Conservation (phyloP, 2,113 vertebrate genomes). For the Callocephalon fimbriatum region DNA sequence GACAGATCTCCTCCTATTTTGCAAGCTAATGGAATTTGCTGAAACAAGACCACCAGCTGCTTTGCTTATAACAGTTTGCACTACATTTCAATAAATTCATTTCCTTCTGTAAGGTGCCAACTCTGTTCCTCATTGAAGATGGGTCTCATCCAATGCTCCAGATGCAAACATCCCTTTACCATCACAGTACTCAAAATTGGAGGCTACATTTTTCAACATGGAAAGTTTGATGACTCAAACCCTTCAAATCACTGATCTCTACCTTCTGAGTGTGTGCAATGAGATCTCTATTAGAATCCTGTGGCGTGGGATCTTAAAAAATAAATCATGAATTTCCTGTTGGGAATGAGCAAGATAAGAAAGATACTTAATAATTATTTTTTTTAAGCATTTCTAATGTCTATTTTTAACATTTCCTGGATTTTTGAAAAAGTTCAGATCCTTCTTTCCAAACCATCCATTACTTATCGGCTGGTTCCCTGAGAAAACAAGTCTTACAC, state of each 20-base stretch:
- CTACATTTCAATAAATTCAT: neutral
- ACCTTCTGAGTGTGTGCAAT: neutral
- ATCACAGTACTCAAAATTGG: neutral
- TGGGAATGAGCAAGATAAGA: neutral
- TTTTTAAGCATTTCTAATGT: neutral
- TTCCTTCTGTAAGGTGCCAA: neutral
- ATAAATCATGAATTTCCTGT: neutral
- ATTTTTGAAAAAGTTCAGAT: neutral
- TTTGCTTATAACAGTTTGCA: neutral
- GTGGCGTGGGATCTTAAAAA: neutral
- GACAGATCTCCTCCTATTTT: slow-evolving; percentile 12
- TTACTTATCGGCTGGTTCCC: neutral
- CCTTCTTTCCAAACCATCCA: neutral
- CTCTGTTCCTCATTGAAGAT: neutral
- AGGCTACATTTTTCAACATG: neutral
- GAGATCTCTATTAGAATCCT: neutral
- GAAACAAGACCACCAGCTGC: slow-evolving; percentile 22
- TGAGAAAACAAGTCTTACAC: neutral
- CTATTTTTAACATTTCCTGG: neutral
- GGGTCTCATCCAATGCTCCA: neutral
- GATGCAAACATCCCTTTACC: neutral
- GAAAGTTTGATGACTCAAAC: neutral
- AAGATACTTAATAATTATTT: neutral
- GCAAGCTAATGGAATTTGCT: slow-evolving; percentile 54
- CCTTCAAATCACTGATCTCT: neutral